These are phyloP conservation scores for Bucco capensis DNA, from an alignment of 2,113 vertebrate species.

Conservation along the genomic window DNA sequence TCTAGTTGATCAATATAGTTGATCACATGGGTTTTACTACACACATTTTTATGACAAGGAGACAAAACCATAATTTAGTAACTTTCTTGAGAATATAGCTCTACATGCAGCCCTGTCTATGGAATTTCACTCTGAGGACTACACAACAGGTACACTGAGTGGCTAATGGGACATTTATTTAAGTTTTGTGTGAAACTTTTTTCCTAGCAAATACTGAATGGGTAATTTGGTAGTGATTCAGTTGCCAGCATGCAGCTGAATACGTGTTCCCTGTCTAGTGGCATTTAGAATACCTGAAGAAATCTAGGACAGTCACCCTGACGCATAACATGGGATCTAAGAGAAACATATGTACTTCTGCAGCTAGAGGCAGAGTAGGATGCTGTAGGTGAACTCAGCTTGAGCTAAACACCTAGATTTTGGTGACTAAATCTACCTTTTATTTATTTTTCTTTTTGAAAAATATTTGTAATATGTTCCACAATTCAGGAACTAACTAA, in stretches of 20 bases:
- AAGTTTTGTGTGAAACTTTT: not conserved
- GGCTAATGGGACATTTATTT: not conserved
- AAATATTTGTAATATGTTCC: not conserved
- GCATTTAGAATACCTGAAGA: not conserved
- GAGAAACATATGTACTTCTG: not conserved
- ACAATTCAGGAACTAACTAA: not conserved
- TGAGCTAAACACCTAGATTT: not conserved
- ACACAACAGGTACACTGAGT: not conserved
- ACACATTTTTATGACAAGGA: not conserved
- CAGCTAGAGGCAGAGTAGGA: not conserved
- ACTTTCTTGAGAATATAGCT: not conserved
- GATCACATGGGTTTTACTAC: not conserved
- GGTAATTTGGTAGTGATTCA: not conserved
- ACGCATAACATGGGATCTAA: not conserved
- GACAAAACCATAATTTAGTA: not conserved
- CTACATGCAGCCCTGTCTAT: not conserved
- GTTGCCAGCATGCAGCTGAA: not conserved
- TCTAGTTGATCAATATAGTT: not conserved
- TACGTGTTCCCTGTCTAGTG: not conserved
- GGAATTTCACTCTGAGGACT: not conserved
- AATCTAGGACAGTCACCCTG: not conserved
- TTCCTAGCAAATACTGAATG: not conserved
- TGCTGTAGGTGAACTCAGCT: not conserved
- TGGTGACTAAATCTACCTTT: not conserved
- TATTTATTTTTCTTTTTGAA: not conserved